Base-by-base conservation (phyloP, 2,888 invertebrate species). In the Spatulosminthurus flaviceps region DNA sequence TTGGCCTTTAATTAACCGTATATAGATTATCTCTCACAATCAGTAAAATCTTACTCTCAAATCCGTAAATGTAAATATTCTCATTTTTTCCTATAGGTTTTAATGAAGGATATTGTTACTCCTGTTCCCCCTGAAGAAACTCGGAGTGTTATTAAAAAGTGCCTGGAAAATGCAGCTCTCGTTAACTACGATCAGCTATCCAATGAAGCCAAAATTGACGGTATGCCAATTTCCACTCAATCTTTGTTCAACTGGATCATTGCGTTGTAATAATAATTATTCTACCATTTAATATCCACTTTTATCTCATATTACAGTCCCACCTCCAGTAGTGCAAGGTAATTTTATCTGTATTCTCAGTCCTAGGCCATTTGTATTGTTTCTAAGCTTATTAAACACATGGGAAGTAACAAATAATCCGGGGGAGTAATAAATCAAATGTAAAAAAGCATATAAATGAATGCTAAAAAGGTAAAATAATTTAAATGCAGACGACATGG, bases 41-140 rank as follows among this genome's bases (percentile, higher is more conserved):
- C n/a, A n/a, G n/a, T n/a, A n/a, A n/a, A n/a, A n/a, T n/a, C n/a
- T n/a, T n/a, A n/a, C n/a, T n/a, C n/a, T n/a, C n/a, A n/a, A n/a
- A n/a, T n/a, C n/a, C n/a, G n/a, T n/a, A n/a, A n/a, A n/a, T n/a
- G n/a, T n/a, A n/a, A n/a, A n/a, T n/a, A n/a, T n/a, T n/a, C n/a
- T n/a, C n/a, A n/a, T n/a, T n/a, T n/a, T n/a, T n/a, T n/a, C n/a
- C n/a, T n/a, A n/a, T n/a, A 91, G 91, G 98, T 99, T 16, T 89
- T 99, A 82, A 99, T 99, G 98, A 99, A 99, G 88, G 99, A 99
- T 88, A 95, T 97, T 83, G 97, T 95, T 67, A 98, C 98, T 41
- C 97, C 98, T 7, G 98, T 98, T 74, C 95, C 97, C 80, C 93
- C 96, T 41, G 91, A 98, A 88, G 99, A 99, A 89, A 98, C 99